Percentiles rank a stretch among this genome's conserved stretches.
Conservation (phyloP, 2,113 vertebrate species). For the Dipodomys spectabilis region DNA sequence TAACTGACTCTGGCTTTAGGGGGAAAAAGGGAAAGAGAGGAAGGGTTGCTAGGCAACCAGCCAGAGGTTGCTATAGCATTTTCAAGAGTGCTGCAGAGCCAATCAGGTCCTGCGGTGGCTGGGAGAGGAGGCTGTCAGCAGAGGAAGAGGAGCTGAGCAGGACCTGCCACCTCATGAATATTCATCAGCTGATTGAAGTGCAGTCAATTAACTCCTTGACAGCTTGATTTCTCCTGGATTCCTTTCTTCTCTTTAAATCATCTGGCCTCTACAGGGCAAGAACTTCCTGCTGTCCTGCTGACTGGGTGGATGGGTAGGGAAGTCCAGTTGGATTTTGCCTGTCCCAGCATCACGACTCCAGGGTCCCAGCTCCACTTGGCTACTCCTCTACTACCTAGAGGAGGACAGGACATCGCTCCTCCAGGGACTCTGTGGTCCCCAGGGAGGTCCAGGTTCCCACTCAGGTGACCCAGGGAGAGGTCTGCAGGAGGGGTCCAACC, state of each 20-base stretch:
- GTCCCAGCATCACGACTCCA: not conserved
- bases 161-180: conserved; percentile 87
- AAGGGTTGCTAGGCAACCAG: conserved; percentile 95
- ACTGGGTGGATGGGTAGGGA: not conserved
- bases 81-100: conserved; percentile 96
- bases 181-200: conserved; percentile 89
- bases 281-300: conserved; percentile 55
- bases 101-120: conserved; percentile 94
- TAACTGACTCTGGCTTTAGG: conserved; percentile 91
- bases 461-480: too few relatives aligned
- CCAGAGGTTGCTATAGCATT: conserved; percentile 99
- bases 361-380: not conserved
- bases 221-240: conserved; percentile 84
- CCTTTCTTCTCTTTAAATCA: conserved; percentile 83
- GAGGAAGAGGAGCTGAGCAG: conserved; percentile 85
- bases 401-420: not conserved
- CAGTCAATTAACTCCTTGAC: conserved; percentile 90
- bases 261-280: conserved; percentile 71
- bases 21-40: conserved; percentile 85
- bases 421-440: not conserved
- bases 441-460: not conserved
- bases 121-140: conserved; percentile 92
- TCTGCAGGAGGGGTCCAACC: not conserved
- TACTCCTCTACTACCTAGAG: not conserved
- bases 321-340: not conserved